Conservation (phyloP, 1,140 invertebrate species). For the Zaprionus inermis region DNA sequence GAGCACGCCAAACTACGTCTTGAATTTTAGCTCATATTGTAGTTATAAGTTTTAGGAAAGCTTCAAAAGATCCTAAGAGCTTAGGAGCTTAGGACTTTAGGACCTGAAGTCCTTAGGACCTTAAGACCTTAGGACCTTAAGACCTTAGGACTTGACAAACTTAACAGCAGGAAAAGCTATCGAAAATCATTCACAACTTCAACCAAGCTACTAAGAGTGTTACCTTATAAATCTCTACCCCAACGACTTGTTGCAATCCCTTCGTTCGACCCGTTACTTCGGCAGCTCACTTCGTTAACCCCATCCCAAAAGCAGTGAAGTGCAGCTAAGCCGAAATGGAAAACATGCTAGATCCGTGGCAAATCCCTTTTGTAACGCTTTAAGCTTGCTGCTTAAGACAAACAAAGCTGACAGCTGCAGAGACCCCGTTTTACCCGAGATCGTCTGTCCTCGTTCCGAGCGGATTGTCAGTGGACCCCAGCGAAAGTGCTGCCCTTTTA, state of each 20-base stretch:
- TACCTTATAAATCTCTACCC: neutral
- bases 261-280: neutral
- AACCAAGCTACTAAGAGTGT: too few relatives aligned
- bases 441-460: slow-evolving; percentile 8
- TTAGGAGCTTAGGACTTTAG: too few relatives aligned
- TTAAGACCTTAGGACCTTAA: too few relatives aligned
- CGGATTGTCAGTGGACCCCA: slow-evolving; percentile 43
- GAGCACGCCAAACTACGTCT: neutral
- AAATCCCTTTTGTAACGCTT: slow-evolving; percentile 80
- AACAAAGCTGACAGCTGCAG: slow-evolving; percentile 79
- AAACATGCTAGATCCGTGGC: slow-evolving; percentile 76
- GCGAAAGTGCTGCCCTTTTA: slow-evolving; percentile 73
- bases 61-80: neutral
- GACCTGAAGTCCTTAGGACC: neutral
- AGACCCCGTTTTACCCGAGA: slow-evolving; percentile 18
- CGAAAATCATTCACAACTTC: too few relatives aligned
- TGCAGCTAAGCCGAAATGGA: slow-evolving; percentile 49
- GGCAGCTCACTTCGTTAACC: slow-evolving; percentile 1
- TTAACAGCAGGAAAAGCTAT: too few relatives aligned
- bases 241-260: neutral
- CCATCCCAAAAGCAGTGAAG: slow-evolving; percentile 24
- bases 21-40: neutral
- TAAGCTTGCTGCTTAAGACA: slow-evolving; percentile 74
- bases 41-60: neutral
- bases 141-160: too few relatives aligned